These are phyloP conservation scores for Protobothrops mucrosquamatus DNA, from an alignment of 2,113 vertebrate species.

Conservation along the genomic window DNA sequence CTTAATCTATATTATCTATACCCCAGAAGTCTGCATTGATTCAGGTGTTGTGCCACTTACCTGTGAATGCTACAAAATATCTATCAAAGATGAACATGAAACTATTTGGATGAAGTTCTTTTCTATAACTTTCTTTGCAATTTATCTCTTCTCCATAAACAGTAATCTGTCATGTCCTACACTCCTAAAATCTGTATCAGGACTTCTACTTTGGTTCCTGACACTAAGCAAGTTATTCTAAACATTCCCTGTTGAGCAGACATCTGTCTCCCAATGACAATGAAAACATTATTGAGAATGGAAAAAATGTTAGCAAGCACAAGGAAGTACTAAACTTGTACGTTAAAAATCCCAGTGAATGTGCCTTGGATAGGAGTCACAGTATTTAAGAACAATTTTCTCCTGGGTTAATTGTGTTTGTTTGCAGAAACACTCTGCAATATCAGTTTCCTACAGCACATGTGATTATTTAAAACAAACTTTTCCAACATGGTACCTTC, in stretches of 20 bases:
- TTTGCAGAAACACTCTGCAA: background rate
- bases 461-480: background rate
- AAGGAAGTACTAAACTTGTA: background rate
- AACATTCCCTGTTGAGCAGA: background rate
- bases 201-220: background rate
- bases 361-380: background rate
- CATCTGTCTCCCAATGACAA: background rate
- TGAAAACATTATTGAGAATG: background rate
- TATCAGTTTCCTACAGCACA: background rate
- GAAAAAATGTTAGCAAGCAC: background rate
- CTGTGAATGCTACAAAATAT: background rate
- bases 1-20: background rate
- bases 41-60: background rate
- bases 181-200: background rate
- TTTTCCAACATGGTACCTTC: background rate
- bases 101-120: background rate
- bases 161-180: background rate
- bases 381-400: background rate
- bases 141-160: background rate
- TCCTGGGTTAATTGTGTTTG: background rate
- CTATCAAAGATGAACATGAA: background rate
- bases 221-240: background rate
- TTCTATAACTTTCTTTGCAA: background rate
- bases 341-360: background rate
- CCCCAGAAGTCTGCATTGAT: background rate